These are phyloP conservation scores for Tridacna crocea DNA, from an alignment of 2,888 invertebrate species.

Conservation along the genomic window DNA sequence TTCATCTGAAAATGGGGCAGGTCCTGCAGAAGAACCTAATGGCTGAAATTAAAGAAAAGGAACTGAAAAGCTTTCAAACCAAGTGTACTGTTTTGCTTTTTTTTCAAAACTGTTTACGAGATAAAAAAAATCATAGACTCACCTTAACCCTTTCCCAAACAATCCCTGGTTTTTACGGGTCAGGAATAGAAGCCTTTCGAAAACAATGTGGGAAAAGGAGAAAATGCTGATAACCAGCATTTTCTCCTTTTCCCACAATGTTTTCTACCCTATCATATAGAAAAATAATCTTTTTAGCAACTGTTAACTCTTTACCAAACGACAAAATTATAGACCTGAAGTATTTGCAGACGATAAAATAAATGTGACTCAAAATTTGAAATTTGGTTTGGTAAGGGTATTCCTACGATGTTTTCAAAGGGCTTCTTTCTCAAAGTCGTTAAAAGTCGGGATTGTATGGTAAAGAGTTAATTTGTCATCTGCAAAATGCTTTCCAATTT, in stretches of 20 bases:
- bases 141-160: neutral
- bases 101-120: too few species aligned
- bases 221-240: neutral
- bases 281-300: neutral
- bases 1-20: constrained; percentile 95
- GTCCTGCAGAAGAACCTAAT: constrained; percentile 78
- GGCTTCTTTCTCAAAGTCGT: too few species aligned
- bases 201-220: neutral
- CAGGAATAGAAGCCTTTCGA: neutral
- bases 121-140: too few species aligned
- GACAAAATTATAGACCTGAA: too few species aligned
- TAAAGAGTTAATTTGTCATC: too few species aligned
- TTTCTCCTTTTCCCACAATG: too few species aligned
- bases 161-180: neutral
- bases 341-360: too few species aligned
- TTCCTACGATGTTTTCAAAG: too few species aligned
- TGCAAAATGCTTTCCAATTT: too few species aligned
- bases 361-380: too few species aligned
- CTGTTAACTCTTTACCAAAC: neutral
- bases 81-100: neutral
- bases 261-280: neutral
- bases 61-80: neutral
- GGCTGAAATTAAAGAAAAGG: constrained; percentile 18
- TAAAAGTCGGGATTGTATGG: too few species aligned
- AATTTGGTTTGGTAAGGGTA: too few species aligned